A percentile compares a stretch with the other conserved stretches of the same genome.
Conservation (phyloP, 2,888 invertebrate genomes). For the Agapetus fuscipes region DNA sequence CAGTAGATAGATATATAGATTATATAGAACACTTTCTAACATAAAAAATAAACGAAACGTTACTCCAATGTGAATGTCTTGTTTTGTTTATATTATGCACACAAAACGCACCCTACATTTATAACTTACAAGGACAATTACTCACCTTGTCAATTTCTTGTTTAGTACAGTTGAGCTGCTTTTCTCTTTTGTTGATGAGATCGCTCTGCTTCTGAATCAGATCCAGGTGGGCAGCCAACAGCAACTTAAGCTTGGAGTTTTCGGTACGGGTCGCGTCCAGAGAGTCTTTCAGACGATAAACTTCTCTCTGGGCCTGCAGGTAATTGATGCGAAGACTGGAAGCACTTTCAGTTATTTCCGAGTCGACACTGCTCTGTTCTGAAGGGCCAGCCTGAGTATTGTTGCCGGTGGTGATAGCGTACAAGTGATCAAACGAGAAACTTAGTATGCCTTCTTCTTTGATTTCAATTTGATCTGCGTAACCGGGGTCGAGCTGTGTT, state of each 20-base stretch:
- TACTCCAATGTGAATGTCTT: too few relatives aligned
- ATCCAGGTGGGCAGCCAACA: conserved; percentile 74
- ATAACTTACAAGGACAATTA: conserved; percentile 5
- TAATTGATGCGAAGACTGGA: conserved; percentile 17
- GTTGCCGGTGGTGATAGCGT: conserved; percentile 35
- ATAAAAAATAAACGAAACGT: too few relatives aligned
- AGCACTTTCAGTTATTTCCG: too few relatives aligned
- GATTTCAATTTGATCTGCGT: conserved; percentile 37
- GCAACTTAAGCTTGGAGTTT: conserved; percentile 64
- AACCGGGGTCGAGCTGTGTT: too few relatives aligned
- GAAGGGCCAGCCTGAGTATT: too few relatives aligned
- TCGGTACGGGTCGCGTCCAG: conserved; percentile 29
- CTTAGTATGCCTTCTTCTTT: conserved; percentile 49
- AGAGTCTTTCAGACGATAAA: conserved; percentile 1
- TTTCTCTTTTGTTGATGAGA: conserved; percentile 69
- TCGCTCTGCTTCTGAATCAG: conserved; percentile 87
- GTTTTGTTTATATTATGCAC: too few relatives aligned
- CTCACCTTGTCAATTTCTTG: conserved; percentile 74
- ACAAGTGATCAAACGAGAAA: conserved; percentile 64
- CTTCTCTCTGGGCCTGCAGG: conserved; percentile 3
- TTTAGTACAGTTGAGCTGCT: conserved; percentile 57
- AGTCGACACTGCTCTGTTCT: conserved; percentile 23
- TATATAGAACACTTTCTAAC: too few relatives aligned
- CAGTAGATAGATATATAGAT: too few relatives aligned
- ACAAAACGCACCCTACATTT: not conserved